Base-by-base conservation (phyloP, 64 coral and sea anemone species). In the Montipora capricornis region DNA sequence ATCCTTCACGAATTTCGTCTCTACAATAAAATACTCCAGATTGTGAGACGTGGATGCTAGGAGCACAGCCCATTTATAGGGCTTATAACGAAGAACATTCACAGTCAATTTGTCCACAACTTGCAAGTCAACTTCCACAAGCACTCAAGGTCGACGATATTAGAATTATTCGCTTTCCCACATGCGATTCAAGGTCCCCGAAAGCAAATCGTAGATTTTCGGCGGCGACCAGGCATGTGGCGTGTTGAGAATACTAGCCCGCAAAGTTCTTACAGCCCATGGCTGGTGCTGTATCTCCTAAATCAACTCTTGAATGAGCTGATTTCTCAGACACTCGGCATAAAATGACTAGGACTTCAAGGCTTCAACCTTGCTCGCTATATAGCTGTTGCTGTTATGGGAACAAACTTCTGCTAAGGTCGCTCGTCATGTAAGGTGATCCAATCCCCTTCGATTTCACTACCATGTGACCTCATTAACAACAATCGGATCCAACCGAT, bases 11-110 rank as follows among this genome's bases (percentile, higher is more conserved):
- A 71, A 98, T 94, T 83, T 98, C 97, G 90, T 98, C 94, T 78
- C 92, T 92, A 94, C 94, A 95, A 96, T 94, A 92, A 74, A 99
- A 95, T 92, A 99, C 96, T 90, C 98, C 95, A 89, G 92, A 94
- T 94, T 99, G 98, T 49, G 98, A 99, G 53, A 99, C 95, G 95
- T 99, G 98, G n/a, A 99, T 99, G 57, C 95, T 96, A 99, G 98
- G 98, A 91, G 98, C 98, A 96, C 98, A 99, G 95, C 98, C 98
- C 98, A 99, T 99, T 76, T 86, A 86, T 86, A 95, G 94, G 94
- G 82, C 89, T 95, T 60, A 67, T 55, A 88, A 93, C 60, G 85
- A 78, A 57, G 60, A 85, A 79, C 92, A 93, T 93, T 93, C 92
- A 93, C 92, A 85, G 59, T 85, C 83, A 87, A 88, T 60, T 69